phyloP scores from a whole-genome alignment of 2,888 invertebrate genomes.

The Ophioninae sp. region DNA sequence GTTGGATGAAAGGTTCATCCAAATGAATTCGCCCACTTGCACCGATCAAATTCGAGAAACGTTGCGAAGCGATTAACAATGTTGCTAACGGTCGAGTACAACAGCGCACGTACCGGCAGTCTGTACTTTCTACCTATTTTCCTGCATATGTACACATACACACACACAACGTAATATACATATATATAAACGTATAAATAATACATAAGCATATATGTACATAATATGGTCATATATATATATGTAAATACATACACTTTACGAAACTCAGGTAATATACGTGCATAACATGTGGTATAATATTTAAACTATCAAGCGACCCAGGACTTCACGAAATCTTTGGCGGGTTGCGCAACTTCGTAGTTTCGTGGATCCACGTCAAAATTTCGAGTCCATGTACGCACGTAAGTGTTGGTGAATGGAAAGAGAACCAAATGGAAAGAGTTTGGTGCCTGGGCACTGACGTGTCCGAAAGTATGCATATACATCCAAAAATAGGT shows the following conservation, averaged over 20 bases:
- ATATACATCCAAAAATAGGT: background rate
- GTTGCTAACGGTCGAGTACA: background rate
- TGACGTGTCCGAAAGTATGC: slow-evolving; percentile 20
- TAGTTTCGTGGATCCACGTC: slow-evolving; percentile 39
- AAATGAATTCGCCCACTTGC: slow-evolving; percentile 8
- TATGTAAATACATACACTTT: background rate
- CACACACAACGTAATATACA: background rate
- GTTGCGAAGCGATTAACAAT: background rate
- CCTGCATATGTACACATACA: background rate
- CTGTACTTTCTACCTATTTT: slow-evolving; percentile 49
- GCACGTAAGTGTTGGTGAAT: background rate
- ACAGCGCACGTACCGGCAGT: slow-evolving; percentile 4
- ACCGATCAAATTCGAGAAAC: slow-evolving; percentile 11
- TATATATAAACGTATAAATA: too few relatives aligned
- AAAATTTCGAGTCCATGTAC: slow-evolving; percentile 32
- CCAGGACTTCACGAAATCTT: slow-evolving; percentile 54
- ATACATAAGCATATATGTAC: too few relatives aligned
- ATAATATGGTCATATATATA: background rate
- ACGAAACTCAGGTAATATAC: background rate
- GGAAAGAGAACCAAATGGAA: background rate
- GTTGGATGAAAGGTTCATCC: background rate
- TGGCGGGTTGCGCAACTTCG: slow-evolving; percentile 51
- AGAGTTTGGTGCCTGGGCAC: slow-evolving; percentile 4
- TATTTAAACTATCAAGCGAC: slow-evolving; percentile 35
- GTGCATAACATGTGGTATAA: slow-evolving; percentile 1